Conservation (phyloP, 2,113 vertebrate species). For the Sterna hirundo region DNA sequence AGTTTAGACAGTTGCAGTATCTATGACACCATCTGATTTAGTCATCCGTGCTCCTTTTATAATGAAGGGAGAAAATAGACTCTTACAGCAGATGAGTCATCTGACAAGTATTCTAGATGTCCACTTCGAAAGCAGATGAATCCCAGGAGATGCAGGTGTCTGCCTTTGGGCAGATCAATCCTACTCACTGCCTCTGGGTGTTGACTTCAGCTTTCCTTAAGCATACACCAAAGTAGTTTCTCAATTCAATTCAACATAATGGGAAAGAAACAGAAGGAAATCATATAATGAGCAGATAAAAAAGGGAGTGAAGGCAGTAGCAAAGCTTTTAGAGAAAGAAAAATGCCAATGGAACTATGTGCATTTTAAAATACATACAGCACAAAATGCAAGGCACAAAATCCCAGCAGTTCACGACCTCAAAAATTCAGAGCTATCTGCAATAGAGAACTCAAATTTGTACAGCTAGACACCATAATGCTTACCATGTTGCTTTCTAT, state of each 20-base stretch:
- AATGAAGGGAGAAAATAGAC: background rate
- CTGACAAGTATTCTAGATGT: background rate
- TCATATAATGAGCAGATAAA: background rate
- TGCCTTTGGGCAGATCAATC: background rate
- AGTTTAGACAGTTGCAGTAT: background rate
- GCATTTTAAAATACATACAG: background rate
- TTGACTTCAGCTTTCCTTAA: background rate
- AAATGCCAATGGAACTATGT: background rate
- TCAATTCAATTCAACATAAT: background rate
- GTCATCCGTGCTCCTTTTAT: background rate
- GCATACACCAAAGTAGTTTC: background rate
- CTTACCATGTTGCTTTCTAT: background rate
- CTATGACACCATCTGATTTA: background rate
- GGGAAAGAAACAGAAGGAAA: background rate
- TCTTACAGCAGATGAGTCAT: background rate
- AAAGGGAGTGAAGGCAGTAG: background rate
- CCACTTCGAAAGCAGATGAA: background rate
- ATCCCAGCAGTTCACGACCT: background rate
- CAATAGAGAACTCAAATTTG: background rate
- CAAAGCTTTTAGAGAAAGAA: background rate
- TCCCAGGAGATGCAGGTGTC: background rate
- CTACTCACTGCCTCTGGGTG: background rate
- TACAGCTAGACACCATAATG: background rate
- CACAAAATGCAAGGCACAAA: background rate
- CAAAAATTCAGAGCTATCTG: background rate